Evolutionary conservation across 2,113 vertebrate genomes (phyloP), one percentile per base, ranked within the genome.

Genomic region (Microcebus jonahi): DNA sequence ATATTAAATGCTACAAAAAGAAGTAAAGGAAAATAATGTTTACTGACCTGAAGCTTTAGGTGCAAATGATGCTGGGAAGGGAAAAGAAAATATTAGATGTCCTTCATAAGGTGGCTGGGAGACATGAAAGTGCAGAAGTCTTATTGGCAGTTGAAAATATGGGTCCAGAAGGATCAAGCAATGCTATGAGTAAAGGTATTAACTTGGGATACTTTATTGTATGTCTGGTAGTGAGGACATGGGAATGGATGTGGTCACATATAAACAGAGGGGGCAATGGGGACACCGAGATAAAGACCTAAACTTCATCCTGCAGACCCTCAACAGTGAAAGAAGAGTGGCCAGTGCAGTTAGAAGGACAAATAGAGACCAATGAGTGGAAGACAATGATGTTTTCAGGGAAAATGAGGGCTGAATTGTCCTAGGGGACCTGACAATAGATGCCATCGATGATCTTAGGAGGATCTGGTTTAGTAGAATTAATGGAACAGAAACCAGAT

Each of bases 361-460:
- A 70, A 1, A 14, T 25, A 34, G 50, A 53, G 18, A 65, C 13
- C 3, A 23, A 10, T 20, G 48, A 63, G 86, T 34, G 21, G 21
- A 71, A 55, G 12, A 39, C 7, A 9, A n/a, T 6, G 25, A 15
- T 15, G 15, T 39, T n/a, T 81, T 4, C 8, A 88, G 84, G 59
- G 36, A 17, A 4, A 9, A 8, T 71, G 34, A 55, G 3, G 31
- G 15, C 11, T 1, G 12, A 59, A n/a, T 20, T 42, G 5, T 68
- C 57, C 14, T 25, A 50, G 11, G 5, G 5, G 6, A 21, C 21
- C 34, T 61, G 77, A 67, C 68, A 84, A 67, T 10, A 88, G 21
- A 50, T 0, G 0, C 21, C 8, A 8, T 1, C 31, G 34, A 61
- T 61, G 70, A 53, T 21, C 0, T 61, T 6, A 75, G 34, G 4